Evolutionary conservation across 2,888 invertebrate genomes (phyloP).

Genomic region (Auanema freiburgensis): DNA sequence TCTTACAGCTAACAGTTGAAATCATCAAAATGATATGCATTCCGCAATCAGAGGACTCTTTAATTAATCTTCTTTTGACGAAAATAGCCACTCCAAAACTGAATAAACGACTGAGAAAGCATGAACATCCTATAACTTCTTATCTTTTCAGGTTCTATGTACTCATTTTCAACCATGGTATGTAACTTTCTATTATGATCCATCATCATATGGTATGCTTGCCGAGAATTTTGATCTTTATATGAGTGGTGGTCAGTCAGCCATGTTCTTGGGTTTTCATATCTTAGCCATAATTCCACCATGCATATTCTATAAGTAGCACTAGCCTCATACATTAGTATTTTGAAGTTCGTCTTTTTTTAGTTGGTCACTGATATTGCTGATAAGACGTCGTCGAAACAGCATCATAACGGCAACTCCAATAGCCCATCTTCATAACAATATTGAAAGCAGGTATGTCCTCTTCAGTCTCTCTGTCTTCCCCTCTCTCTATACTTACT

Average conservation of each 20-base stretch:
- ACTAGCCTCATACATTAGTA: not conserved
- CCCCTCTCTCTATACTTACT: too few relatives aligned
- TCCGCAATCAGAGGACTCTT: not conserved
- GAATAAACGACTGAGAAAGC: not conserved
- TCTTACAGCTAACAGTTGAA: too few relatives aligned
- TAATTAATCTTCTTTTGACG: not conserved
- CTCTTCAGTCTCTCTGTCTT: too few relatives aligned
- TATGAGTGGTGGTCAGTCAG: conserved; percentile 44
- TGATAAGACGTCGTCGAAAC: conserved; percentile 5
- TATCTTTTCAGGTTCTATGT: conserved; percentile 47
- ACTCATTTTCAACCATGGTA: conserved; percentile 63
- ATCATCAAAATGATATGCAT: not conserved
- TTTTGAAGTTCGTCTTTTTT: not conserved
- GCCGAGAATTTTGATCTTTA: conserved; percentile 50
- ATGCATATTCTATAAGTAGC: conserved; percentile 55
- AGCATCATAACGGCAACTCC: conserved; percentile 8
- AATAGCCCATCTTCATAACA: conserved; percentile 15
- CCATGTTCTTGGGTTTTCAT: conserved; percentile 49
- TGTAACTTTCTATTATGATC: conserved; percentile 61
- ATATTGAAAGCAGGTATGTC: conserved; percentile 26
- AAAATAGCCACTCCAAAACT: not conserved
- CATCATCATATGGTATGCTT: conserved; percentile 58
- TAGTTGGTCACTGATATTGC: conserved; percentile 14
- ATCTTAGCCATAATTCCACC: conserved; percentile 55
- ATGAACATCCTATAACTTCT: not conserved